phyloP scores from a whole-genome alignment of 2,888 invertebrate genomes.

The Gastrophysa polygoni region DNA sequence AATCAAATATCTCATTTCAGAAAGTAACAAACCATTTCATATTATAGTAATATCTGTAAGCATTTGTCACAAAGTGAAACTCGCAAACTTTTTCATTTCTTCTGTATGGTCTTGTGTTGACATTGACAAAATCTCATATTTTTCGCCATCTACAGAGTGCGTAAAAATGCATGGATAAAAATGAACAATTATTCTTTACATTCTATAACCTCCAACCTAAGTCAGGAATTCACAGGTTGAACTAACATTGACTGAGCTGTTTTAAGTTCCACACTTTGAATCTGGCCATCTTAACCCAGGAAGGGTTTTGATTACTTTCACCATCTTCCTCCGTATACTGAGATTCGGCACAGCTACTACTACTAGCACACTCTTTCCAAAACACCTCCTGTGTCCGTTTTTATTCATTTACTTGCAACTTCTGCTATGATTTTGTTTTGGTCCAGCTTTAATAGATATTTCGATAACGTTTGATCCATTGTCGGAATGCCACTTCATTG shows the following conservation, averaged over 20 bases:
- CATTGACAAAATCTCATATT: no score
- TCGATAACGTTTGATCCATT: constrained; percentile 13
- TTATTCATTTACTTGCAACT: not conserved
- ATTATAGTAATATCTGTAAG: no score
- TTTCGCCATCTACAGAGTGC: no score
- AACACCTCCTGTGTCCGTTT: not conserved
- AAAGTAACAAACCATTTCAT: no score
- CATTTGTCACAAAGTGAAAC: no score
- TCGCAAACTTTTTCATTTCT: no score
- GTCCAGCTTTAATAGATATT: not conserved
- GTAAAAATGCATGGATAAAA: no score
- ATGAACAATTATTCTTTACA: no score
- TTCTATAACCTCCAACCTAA: not conserved
- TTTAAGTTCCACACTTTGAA: not conserved
- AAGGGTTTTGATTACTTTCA: not conserved
- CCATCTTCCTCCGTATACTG: not conserved
- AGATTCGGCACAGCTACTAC: not conserved
- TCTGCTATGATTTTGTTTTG: not conserved
- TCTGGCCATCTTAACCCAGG: not conserved
- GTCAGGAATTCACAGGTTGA: not conserved
- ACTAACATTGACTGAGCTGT: not conserved
- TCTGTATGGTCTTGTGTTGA: no score
- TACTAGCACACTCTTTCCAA: not conserved
- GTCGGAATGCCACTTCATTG: constrained; percentile 16
- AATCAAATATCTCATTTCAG: no score